Evolutionary conservation across 2,797 vertebrate genomes (phyloP).

Genomic region (Brachyrhaphis roseni): DNA sequence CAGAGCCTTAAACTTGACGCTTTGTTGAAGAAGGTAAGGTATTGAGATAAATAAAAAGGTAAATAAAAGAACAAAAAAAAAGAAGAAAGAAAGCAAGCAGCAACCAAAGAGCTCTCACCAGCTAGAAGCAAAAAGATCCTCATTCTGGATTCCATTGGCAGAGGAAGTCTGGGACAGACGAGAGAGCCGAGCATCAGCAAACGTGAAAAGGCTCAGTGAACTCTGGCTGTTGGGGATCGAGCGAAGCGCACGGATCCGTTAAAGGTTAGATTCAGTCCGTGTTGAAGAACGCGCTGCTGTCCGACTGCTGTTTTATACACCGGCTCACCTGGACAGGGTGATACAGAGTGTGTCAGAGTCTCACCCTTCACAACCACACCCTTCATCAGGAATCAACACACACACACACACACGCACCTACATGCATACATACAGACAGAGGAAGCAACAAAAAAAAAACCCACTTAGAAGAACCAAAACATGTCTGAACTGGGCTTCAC

Average conservation of each 20-base stretch:
- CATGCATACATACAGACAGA: background rate
- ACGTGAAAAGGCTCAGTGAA: background rate
- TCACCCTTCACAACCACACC: slow-evolving; percentile 81
- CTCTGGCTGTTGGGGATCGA: background rate
- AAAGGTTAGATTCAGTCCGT: background rate
- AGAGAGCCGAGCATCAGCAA: slow-evolving; percentile 15
- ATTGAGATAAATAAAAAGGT: too few relatives aligned
- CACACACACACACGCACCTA: slow-evolving; percentile 13
- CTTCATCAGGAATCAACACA: slow-evolving; percentile 70
- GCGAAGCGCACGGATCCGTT: slow-evolving; percentile 18
- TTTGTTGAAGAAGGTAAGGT: background rate
- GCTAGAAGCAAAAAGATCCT: slow-evolving; percentile 68
- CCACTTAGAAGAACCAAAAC: background rate
- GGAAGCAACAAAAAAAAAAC: background rate
- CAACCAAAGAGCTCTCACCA: slow-evolving; percentile 63
- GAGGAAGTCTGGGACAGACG: slow-evolving; percentile 28
- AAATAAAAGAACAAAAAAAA: background rate
- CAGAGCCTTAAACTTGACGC: background rate
- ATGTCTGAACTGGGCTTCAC: slow-evolving; percentile 1
- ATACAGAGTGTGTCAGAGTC: slow-evolving; percentile 86
- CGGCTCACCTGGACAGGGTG: slow-evolving; percentile 81
- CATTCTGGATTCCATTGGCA: slow-evolving; percentile 53
- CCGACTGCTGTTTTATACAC: slow-evolving; percentile 73
- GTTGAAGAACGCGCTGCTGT: background rate
- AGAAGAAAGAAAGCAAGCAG: background rate